Evolutionary conservation across 2,888 invertebrate genomes (phyloP).

Genomic region (Orchesella flavescens): DNA sequence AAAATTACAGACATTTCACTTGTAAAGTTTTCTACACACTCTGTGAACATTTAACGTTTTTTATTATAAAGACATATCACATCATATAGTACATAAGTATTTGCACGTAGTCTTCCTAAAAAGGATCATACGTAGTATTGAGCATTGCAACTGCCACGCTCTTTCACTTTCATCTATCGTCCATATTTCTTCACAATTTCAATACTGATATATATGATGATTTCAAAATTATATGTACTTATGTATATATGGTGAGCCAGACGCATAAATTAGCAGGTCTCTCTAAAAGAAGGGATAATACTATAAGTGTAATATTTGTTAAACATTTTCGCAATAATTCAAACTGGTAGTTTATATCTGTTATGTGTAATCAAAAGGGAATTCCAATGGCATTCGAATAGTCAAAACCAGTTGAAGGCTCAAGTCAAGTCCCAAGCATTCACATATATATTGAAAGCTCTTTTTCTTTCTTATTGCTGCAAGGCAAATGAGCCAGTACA

Average conservation of each 20-base stretch:
- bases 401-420: constrained; percentile 46
- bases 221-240: background rate
- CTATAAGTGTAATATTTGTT: background rate
- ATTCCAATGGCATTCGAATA: constrained; percentile 15
- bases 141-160: background rate
- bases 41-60: no score
- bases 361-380: constrained; percentile 2
- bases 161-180: constrained; percentile 16
- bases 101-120: no score
- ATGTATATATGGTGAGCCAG: background rate
- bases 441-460: no score
- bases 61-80: no score
- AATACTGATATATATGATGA: background rate
- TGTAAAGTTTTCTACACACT: no score
- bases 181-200: background rate
- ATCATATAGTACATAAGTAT: no score
- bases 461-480: no score
- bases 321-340: background rate
- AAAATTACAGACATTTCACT: background rate
- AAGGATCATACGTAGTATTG: no score
- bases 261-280: constrained; percentile 41
- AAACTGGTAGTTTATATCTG: background rate
- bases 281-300: background rate
- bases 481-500: no score
- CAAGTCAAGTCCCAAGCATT: background rate